Percentiles rank a stretch among this genome's conserved stretches.
Conservation (phyloP, 2,888 invertebrate species). For the Cyclophora punctaria region DNA sequence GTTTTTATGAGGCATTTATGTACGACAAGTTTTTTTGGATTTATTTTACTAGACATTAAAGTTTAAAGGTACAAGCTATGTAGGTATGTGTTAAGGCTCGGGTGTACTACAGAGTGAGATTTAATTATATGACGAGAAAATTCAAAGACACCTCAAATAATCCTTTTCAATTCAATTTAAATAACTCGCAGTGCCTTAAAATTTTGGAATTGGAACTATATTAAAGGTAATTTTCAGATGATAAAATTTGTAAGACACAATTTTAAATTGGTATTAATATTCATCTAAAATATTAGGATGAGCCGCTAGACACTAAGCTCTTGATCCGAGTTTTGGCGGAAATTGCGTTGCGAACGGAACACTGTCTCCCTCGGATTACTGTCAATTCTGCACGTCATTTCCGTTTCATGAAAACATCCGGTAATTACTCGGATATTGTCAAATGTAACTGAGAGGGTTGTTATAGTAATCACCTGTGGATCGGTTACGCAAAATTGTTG, state of each 20-base stretch:
- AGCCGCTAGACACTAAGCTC: slow-evolving; percentile 22
- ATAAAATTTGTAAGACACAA: slow-evolving; percentile 11
- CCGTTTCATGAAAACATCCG: slow-evolving; percentile 57
- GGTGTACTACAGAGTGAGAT: too few species aligned
- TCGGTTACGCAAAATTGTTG: slow-evolving; percentile 13
- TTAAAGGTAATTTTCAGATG: not conserved
- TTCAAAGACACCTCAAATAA: too few species aligned
- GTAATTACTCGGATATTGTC: slow-evolving; percentile 61
- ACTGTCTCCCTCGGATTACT: slow-evolving; percentile 59
- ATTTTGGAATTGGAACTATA: not conserved
- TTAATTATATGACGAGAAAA: too few species aligned
- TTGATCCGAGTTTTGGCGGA: slow-evolving; percentile 45
- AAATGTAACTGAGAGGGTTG: slow-evolving; percentile 44
- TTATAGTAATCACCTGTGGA: slow-evolving; percentile 37
- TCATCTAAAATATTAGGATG: slow-evolving; percentile 21
- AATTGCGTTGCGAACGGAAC: slow-evolving; percentile 56
- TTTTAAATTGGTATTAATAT: slow-evolving; percentile 20
- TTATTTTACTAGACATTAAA: too few species aligned
- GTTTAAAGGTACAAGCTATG: too few species aligned
- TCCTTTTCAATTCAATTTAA: too few species aligned
- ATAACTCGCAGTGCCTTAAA: too few species aligned
- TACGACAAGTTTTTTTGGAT: too few species aligned
- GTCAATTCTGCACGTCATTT: slow-evolving; percentile 62
- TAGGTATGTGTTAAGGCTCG: too few species aligned
- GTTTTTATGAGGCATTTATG: too few species aligned